Percentiles rank a stretch among this genome's conserved stretches.
Conservation (phyloP, 2,113 vertebrate species). For the Gobio gobio region DNA sequence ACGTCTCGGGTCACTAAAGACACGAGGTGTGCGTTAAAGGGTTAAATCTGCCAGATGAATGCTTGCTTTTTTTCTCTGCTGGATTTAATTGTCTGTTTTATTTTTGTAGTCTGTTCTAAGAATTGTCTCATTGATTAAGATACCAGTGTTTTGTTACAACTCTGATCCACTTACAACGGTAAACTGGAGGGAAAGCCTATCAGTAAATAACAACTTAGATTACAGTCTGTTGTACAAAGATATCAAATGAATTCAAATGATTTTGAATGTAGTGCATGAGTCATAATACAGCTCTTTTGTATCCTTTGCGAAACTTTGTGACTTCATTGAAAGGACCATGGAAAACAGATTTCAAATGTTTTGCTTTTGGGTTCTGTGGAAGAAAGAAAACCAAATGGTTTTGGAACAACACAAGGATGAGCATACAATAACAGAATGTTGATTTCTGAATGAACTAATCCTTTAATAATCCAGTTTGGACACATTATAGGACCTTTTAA, state of each 20-base stretch:
- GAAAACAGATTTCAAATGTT: neutral
- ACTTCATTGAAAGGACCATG: neutral
- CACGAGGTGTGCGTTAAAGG: too few species aligned
- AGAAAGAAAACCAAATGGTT: neutral
- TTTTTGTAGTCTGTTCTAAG: neutral
- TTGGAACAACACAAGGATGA: constrained; percentile 6
- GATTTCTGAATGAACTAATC: constrained; percentile 9
- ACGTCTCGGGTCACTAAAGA: too few species aligned
- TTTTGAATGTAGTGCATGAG: neutral
- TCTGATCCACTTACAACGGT: neutral
- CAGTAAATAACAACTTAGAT: neutral
- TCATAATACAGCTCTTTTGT: neutral
- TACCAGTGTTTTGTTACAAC: neutral
- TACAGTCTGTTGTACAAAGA: neutral
- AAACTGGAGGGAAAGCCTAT: neutral
- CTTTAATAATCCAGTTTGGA: constrained; percentile 36
- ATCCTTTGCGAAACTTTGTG: neutral
- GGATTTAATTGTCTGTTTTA: too few species aligned
- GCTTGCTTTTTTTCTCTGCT: neutral
- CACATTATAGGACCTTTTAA: constrained; percentile 15
- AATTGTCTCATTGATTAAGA: neutral
- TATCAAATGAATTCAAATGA: neutral
- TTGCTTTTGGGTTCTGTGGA: neutral
- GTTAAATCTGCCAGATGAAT: neutral
- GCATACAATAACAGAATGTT: neutral